Base-by-base conservation (phyloP, 2,888 invertebrate genomes). In the Flabesymbios commensalis region DNA sequence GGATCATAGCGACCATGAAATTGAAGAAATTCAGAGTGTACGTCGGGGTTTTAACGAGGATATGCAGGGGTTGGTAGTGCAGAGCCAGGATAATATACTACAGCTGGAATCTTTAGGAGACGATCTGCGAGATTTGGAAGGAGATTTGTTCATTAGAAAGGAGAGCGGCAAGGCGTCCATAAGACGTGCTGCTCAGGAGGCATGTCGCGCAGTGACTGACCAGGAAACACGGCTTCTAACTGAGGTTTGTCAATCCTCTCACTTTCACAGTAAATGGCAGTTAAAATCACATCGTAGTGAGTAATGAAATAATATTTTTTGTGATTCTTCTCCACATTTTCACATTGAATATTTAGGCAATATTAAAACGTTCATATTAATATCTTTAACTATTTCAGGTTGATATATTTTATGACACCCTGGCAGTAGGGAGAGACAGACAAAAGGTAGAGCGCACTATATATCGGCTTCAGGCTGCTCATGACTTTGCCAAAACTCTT, bases 71-170 rank as follows among this genome's bases (percentile, higher is more conserved):
- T 45, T 66, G 42, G 63, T 68, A 28, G 22, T 59, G 17, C 63
- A 66, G 55, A 57, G 64, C 31, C 47, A 68, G 53, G 65, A 65
- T 52, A 59, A 43, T 61, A 66, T 66, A 51, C 31, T 66, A 26
- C 61, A 61, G 54, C 64, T 68, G 17, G 36, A 36, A 7, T 19
- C 28, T 1, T 55, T 60, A 14, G 48, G 55, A 32, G 56, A 60
- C 17, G 68, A 68, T 49, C 63, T 68, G 17, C 36, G 29, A 4
- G 68, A 68, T 22, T 54, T 68, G 29, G 68, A 68, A 55, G 66
- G 64, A 24, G 68, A 68, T 54, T 55, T 68, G 31, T 68, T 68
- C 59, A 28, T 64, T 2, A 51, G 68, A 0, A 65, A 64, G 52
- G 68, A 68, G 45, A 42, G 41, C 26, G 58, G 56, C 31, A 68